A percentile compares a stretch with the other conserved stretches of the same genome.
These are phyloP conservation scores for Teleogryllus oceanicus DNA, from an alignment of 2,888 invertebrate species.

Conservation along the genomic window DNA sequence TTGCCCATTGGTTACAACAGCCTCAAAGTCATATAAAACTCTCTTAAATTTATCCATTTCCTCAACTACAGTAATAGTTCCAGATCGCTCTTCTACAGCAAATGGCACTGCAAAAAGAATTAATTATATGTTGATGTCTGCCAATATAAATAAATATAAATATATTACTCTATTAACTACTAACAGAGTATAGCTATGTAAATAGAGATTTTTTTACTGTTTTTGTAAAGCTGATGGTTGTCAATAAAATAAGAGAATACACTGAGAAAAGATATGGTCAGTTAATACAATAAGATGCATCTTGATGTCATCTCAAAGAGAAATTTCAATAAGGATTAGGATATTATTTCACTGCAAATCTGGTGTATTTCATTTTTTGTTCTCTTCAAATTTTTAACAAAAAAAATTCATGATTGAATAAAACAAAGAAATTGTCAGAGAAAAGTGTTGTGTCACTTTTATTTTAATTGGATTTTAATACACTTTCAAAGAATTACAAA, in stretches of 20 bases:
- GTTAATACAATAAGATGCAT: no score
- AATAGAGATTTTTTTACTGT: no score
- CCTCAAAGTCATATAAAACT: constrained; percentile 74
- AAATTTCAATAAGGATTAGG: no score
- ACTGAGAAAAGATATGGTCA: no score
- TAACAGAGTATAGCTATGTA: no score
- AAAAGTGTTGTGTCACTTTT: background rate
- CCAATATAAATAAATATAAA: background rate
- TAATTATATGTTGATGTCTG: background rate
- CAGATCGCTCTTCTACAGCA: constrained; percentile 82
- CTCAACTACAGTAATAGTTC: constrained; percentile 80
- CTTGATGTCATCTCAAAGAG: no score
- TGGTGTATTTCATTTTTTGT: no score
- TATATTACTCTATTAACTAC: background rate
- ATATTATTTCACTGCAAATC: no score
- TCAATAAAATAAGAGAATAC: no score
- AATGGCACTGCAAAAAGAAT: constrained; percentile 69
- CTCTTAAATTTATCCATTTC: constrained; percentile 66
- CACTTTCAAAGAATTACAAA: background rate
- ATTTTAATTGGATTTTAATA: background rate
- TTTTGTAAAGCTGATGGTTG: no score
- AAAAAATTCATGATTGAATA: background rate
- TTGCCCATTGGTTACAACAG: constrained; percentile 66
- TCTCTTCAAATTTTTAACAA: no score
- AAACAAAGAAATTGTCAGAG: background rate